Base-by-base conservation (phyloP, 1,140 invertebrate species). In the Coelopa frigida region DNA sequence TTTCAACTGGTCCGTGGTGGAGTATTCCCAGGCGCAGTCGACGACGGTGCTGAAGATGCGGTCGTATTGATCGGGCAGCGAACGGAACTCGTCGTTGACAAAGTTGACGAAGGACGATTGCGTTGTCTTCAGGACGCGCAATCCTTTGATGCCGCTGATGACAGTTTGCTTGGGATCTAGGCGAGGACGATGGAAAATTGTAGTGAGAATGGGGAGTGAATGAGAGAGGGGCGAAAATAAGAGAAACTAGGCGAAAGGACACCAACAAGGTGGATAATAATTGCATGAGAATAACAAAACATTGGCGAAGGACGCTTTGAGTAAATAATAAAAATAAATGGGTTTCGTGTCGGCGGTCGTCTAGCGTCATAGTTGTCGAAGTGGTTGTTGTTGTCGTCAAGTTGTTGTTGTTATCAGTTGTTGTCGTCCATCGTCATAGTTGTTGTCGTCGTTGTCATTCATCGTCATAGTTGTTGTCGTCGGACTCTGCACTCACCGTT, bases 71-170 rank as follows among this genome's bases (percentile, higher is more conserved):
- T 86, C 83, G 0, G 81, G 75, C 12, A 87, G 67, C 1, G 83
- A 83, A 18, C 82, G 76, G 53, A 80, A 87, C 51, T 85, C 84
- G 54, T 87, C 84, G 59, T 81, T 77, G 18, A 84, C 76, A 55
- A 87, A 87, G 61, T 86, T 80, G 3, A 78, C 79, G 59, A 88
- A 88, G 5, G 83, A 78, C 2, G 84, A 86, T 57, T 86, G 81
- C 0, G 85, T 87, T 0, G 84, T 85, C 68, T 86, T 86, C 41
- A 86, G 59, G 0, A 87, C 78, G 17, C 80, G 71, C 18, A 86
- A 66, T n/a, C 77, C 77, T 37, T 76, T 80, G 29, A 87, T 65
- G 17, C 81, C 80, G 20, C 78, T 78, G 40, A 76, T 77, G 20
- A 85, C 76, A 26, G 67, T 70, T 21, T 78, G 78, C 3, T 60